These are phyloP conservation scores for Polyploca ridens DNA, from an alignment of 2,888 invertebrate species.

Conservation along the genomic window DNA sequence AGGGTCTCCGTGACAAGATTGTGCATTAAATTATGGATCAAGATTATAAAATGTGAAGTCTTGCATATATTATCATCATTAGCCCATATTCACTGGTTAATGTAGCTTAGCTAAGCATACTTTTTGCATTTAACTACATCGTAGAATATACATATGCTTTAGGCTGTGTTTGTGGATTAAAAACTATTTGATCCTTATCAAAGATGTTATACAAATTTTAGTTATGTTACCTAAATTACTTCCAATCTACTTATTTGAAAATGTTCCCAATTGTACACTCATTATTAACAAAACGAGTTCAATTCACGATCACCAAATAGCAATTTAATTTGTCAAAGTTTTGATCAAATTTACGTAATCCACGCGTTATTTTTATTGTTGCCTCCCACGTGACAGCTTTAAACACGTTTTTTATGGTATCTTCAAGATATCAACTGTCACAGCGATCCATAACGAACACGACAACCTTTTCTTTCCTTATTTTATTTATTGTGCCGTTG, in stretches of 20 bases:
- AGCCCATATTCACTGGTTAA: conserved; percentile 3
- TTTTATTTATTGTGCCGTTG: conserved; percentile 9
- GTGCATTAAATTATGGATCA: conserved; percentile 9
- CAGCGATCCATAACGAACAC: conserved; percentile 5
- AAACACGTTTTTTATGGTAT: conserved; percentile 11
- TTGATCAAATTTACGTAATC: conserved; percentile 13
- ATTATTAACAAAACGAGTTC: neutral
- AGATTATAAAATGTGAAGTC: conserved; percentile 9
- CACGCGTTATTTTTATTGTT: conserved; percentile 12
- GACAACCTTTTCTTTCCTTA: neutral
- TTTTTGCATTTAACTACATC: neutral
- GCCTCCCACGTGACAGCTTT: conserved; percentile 13
- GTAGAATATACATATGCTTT: neutral
- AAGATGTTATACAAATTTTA: neutral
- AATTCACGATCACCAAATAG: conserved; percentile 4
- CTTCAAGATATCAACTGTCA: conserved; percentile 11
- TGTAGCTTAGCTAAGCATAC: neutral
- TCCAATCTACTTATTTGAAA: too few relatives aligned
- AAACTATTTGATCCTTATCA: neutral
- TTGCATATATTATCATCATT: conserved; percentile 8
- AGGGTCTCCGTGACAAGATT: conserved; percentile 9
- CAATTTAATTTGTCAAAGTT: conserved; percentile 12
- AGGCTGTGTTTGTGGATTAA: neutral
- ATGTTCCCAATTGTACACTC: neutral
- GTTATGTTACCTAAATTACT: neutral